Conservation (phyloP, 2,888 invertebrate species). For the Trisateles emortualis region DNA sequence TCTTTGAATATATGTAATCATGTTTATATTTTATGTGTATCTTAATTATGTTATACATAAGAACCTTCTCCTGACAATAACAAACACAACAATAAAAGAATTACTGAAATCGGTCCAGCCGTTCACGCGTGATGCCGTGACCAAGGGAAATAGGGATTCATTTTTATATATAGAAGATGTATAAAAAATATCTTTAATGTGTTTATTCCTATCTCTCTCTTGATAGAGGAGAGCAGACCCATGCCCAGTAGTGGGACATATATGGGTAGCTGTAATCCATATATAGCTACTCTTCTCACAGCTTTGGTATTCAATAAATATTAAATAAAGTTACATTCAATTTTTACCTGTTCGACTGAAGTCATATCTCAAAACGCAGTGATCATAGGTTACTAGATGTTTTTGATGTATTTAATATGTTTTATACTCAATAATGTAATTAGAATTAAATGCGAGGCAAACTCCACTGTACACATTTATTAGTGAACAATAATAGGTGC, state of each 20-base stretch:
- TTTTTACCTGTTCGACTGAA: conserved; percentile 23
- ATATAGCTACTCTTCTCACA: background rate
- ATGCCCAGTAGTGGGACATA: no score
- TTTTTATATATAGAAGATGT: no score
- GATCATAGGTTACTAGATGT: conserved; percentile 71
- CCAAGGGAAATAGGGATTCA: no score
- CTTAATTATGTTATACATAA: background rate
- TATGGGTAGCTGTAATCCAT: no score
- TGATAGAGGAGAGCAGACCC: no score
- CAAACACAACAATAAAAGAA: conserved; percentile 6
- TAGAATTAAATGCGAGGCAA: conserved; percentile 70
- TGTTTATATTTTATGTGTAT: background rate
- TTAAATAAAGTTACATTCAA: background rate
- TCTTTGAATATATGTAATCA: background rate
- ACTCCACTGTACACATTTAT: conserved; percentile 49
- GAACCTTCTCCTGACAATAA: no score
- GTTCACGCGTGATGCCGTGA: no score
- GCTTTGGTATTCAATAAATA: conserved; percentile 6
- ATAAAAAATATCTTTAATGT: no score
- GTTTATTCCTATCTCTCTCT: no score
- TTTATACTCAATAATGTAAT: conserved; percentile 82
- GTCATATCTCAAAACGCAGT: conserved; percentile 65
- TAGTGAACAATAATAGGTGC: conserved; percentile 48
- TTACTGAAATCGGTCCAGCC: no score
- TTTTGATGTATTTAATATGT: conserved; percentile 84